Evolutionary conservation across 1,140 invertebrate species (phyloP).

Genomic region (Orchestia grillus): DNA sequence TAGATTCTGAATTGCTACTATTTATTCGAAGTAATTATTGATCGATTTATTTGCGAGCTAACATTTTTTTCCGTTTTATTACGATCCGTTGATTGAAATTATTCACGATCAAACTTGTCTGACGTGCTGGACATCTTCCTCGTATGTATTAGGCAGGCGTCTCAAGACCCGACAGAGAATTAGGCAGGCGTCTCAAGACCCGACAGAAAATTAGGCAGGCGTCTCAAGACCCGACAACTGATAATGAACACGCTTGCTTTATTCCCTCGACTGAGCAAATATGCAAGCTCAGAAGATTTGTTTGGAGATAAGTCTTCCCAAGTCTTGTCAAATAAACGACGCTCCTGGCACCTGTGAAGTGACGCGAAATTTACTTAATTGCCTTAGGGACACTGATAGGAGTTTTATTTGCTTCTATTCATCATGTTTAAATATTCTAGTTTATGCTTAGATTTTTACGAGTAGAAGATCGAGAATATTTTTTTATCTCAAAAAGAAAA

Average conservation of each 20-base stretch:
- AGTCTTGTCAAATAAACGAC: not conserved
- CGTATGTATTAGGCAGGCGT: not conserved
- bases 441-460: not conserved
- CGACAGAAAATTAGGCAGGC: too few relatives aligned
- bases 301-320: not conserved
- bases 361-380: not conserved
- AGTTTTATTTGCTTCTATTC: not conserved
- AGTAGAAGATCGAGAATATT: not conserved
- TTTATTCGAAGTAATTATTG: too few relatives aligned
- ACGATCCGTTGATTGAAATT: not conserved
- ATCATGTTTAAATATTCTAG: not conserved
- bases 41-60: not conserved
- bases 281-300: not conserved
- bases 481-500: not conserved
- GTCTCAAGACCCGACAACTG: not conserved
- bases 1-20: too few relatives aligned
- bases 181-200: not conserved
- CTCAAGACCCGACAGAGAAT: too few relatives aligned
- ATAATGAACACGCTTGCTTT: not conserved
- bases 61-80: not conserved
- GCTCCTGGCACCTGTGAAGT: not conserved
- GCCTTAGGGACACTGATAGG: not conserved
- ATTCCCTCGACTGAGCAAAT: not conserved
- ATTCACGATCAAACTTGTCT: not conserved
- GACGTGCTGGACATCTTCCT: not conserved